A percentile compares a stretch with the other conserved stretches of the same genome.
These are phyloP conservation scores for Cabera pusaria DNA, from an alignment of 2,888 invertebrate species.

Conservation along the genomic window DNA sequence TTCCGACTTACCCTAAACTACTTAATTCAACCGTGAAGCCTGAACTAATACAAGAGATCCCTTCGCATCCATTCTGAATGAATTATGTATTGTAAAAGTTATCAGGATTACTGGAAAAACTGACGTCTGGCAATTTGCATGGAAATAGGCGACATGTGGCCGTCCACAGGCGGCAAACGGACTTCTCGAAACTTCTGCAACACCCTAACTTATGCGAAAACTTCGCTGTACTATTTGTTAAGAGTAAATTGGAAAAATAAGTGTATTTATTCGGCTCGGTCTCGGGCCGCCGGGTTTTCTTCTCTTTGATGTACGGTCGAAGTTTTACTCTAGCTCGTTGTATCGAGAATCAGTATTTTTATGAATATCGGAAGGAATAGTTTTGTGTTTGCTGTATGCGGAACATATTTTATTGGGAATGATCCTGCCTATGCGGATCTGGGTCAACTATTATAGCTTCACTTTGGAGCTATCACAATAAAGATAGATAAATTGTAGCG, in stretches of 20 bases:
- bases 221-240: constrained; percentile 46
- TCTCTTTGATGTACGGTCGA: constrained; percentile 48
- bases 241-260: constrained; percentile 58
- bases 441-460: constrained; percentile 22
- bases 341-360: constrained; percentile 23
- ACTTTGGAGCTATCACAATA: constrained; percentile 9
- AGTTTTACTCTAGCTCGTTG: constrained; percentile 31
- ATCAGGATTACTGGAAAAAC: constrained; percentile 47
- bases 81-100: constrained; percentile 54
- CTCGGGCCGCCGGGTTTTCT: constrained; percentile 19
- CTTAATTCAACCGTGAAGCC: no score
- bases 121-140: constrained; percentile 59
- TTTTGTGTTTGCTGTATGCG: constrained; percentile 10
- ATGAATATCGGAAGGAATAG: constrained; percentile 26
- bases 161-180: constrained; percentile 37
- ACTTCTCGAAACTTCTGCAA: constrained; percentile 31
- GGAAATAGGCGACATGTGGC: constrained; percentile 66
- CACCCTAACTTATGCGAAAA: constrained; percentile 60
- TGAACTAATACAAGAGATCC: constrained; percentile 41
- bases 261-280: constrained; percentile 36
- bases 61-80: constrained; percentile 40
- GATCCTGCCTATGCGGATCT: constrained; percentile 15
- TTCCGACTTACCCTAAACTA: no score
- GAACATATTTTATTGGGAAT: constrained; percentile 25
- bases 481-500: background rate